Evolutionary conservation across 1,140 invertebrate genomes (phyloP).

Genomic region (Neotoxoptera formosana): DNA sequence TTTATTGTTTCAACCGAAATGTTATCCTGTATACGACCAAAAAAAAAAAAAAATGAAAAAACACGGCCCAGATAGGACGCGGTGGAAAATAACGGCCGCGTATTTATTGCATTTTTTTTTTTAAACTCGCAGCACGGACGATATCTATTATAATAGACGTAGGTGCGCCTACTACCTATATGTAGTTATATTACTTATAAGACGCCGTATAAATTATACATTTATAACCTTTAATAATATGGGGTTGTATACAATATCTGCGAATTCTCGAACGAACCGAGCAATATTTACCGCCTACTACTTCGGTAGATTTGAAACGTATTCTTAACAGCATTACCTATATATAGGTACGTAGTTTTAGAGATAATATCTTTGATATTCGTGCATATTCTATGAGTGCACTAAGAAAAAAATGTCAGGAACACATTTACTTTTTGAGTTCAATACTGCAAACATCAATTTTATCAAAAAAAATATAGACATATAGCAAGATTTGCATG

Average conservation of each 20-base stretch:
- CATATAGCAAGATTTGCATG: too few species aligned
- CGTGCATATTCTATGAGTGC: too few species aligned
- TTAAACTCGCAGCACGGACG: neutral
- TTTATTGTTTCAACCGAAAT: constrained; percentile 53
- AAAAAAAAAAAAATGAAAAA: constrained; percentile 40
- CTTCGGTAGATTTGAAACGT: too few species aligned
- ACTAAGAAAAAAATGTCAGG: too few species aligned
- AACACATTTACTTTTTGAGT: neutral
- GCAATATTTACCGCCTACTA: too few species aligned
- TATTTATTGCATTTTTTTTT: neutral
- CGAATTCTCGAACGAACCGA: too few species aligned
- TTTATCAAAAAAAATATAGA: neutral
- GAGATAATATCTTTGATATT: too few species aligned
- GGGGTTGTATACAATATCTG: neutral
- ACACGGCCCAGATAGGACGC: neutral
- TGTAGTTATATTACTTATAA: neutral
- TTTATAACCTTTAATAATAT: neutral
- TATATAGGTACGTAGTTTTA: too few species aligned
- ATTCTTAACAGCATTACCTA: too few species aligned
- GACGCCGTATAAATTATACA: too few species aligned
- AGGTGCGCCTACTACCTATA: too few species aligned
- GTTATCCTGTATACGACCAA: constrained; percentile 27
- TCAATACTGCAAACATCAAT: neutral
- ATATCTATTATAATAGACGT: neutral
- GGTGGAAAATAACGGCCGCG: constrained; percentile 4